Conservation (phyloP, 2,888 invertebrate genomes). For the Drosophila neonasuta region DNA sequence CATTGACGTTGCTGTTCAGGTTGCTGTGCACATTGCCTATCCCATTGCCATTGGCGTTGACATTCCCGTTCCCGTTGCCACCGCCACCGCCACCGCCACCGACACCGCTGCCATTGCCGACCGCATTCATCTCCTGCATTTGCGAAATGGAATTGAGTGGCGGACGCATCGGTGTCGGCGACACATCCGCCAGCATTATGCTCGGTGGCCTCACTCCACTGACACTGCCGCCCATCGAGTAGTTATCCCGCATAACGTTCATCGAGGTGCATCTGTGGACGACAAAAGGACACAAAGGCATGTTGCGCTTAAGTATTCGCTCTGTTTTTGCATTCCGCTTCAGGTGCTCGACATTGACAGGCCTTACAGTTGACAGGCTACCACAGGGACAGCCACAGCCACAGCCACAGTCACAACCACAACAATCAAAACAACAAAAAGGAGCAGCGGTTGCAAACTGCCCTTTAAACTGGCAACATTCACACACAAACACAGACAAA, state of each 20-base stretch:
- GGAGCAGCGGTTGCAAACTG: slow-evolving; percentile 33
- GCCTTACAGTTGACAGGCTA: slow-evolving; percentile 40
- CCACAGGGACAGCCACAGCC: slow-evolving; percentile 5
- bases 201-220: slow-evolving; percentile 84
- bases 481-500: slow-evolving; percentile 7
- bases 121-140: slow-evolving; percentile 80
- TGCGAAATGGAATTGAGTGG: slow-evolving; percentile 82
- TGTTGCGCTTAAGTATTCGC: slow-evolving; percentile 40
- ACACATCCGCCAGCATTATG: slow-evolving; percentile 82
- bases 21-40: slow-evolving; percentile 10
- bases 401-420: slow-evolving; percentile 3
- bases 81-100: neutral
- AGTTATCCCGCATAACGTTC: slow-evolving; percentile 90
- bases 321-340: slow-evolving; percentile 10
- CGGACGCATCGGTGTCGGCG: slow-evolving; percentile 82
- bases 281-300: slow-evolving; percentile 36
- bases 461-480: slow-evolving; percentile 16
- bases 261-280: slow-evolving; percentile 88
- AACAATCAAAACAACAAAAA: slow-evolving; percentile 9
- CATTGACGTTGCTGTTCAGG: slow-evolving; percentile 22
- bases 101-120: slow-evolving; percentile 32
- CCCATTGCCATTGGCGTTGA: slow-evolving; percentile 8
- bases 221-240: slow-evolving; percentile 83
- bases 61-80: slow-evolving; percentile 19
- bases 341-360: slow-evolving; percentile 36